Evolutionary conservation across 2,888 invertebrate species (phyloP), one percentile per base, ranked within the genome.

Genomic region (Eucriotettix oculatus): DNA sequence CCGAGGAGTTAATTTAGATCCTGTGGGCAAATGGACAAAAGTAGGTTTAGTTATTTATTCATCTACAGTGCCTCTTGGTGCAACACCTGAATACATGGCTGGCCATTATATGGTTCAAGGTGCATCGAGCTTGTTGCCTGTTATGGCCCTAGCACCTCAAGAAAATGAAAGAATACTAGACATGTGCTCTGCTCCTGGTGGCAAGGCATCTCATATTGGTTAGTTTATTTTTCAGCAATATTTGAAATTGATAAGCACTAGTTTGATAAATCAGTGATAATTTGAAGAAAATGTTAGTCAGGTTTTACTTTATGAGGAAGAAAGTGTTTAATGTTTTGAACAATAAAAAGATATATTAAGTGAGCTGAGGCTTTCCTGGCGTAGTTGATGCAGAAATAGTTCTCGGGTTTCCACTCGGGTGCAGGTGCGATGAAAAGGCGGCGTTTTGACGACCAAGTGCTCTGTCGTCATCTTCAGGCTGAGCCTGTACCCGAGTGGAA

Each of bases 171-270:
- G 86, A 65, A 84, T 98, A 65, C 77, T 99, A 43, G 99, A 99
- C 71, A 90, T 99, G 94, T 92, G 95, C 71, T 86, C 97, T 0
- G 99, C 99, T 0, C 99, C 99, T 0, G 99, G 99, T 56, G 99
- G 99, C 10, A 99, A 99, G 77, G 93, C 98, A 0, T 93, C 96
- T 0, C 96, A 99, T 73, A 96, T 99, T 63, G 81, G 79, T 78
- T 68, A 66, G 59, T 54, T 17, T 10, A 17, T 11, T 48, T n/a
- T 10, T 48, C 16, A 10, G 48, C 48, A 0, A 0, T 48, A n/a
- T 48, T 48, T n/a, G n/a, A n/a, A n/a, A n/a, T n/a, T n/a, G n/a
- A n/a, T n/a, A n/a, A n/a, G n/a, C n/a, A 29, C 29, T 29, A 5
- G 29, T 29, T 29, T 29, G 29, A 29, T 29, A 7, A 29, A 29